Percentiles rank a stretch among this genome's conserved stretches.
Conservation (phyloP, 2,113 vertebrate species). For the Chaetodon auriga region DNA sequence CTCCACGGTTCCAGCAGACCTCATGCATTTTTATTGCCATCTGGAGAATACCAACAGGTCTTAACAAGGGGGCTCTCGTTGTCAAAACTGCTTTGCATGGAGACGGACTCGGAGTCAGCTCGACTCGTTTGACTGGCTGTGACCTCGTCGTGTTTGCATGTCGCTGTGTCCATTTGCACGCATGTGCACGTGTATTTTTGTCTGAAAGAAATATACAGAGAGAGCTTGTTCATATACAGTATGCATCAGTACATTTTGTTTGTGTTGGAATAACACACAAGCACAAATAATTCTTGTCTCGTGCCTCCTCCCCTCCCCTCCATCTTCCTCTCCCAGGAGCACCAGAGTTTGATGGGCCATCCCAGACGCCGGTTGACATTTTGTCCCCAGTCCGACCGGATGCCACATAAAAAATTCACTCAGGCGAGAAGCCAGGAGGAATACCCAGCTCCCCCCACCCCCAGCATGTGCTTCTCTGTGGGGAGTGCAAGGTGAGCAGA, state of each 20-base stretch:
- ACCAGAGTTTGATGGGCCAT: constrained; percentile 87
- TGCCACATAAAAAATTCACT: constrained; percentile 95
- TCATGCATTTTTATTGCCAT: constrained; percentile 85
- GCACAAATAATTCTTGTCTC: constrained; percentile 76
- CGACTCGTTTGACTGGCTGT: constrained; percentile 80
- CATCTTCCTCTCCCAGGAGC: constrained; percentile 77
- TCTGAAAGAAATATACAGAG: constrained; percentile 29
- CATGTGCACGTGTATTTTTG: neutral
- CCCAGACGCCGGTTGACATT: constrained; percentile 90
- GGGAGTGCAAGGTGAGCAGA: constrained; percentile 98
- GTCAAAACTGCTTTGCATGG: constrained; percentile 67
- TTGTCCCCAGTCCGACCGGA: constrained; percentile 92
- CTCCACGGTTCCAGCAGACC: constrained; percentile 74
- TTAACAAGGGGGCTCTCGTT: constrained; percentile 78
- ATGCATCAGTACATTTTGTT: constrained; percentile 36
- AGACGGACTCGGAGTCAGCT: constrained; percentile 69
- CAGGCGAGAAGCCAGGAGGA: constrained; percentile 89
- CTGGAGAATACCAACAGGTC: constrained; percentile 82
- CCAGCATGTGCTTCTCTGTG: constrained; percentile 87
- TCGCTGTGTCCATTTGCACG: neutral
- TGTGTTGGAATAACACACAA: constrained; percentile 52
- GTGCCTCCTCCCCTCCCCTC: constrained; percentile 49
- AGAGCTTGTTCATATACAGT: neutral
- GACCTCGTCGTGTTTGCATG: constrained; percentile 71
- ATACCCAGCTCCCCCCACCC: constrained; percentile 88